A percentile compares a stretch with the other conserved stretches of the same genome.
These are phyloP conservation scores for Ramazzottius varieornatus DNA, from an alignment of 2,888 invertebrate species.

Conservation along the genomic window DNA sequence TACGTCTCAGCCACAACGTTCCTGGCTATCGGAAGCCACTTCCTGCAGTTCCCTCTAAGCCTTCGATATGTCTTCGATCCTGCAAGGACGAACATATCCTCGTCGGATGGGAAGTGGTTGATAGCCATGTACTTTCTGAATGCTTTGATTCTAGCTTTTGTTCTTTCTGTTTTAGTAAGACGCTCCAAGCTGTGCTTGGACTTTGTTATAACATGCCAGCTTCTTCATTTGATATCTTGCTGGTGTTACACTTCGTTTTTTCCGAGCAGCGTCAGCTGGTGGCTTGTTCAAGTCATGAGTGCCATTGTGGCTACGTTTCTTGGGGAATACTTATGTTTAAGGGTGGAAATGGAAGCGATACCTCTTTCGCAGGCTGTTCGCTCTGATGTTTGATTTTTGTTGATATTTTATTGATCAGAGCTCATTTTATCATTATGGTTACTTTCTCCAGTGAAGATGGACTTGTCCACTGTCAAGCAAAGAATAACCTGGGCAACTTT, in stretches of 20 bases:
- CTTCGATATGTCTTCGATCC: background rate
- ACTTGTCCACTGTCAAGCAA: no score
- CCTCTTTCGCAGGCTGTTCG: background rate
- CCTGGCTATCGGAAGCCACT: background rate
- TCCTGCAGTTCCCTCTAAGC: background rate
- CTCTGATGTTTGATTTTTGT: no score
- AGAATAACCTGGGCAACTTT: no score
- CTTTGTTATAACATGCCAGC: background rate
- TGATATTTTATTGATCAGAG: no score
- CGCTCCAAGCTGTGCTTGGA: conserved; percentile 1
- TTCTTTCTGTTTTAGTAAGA: background rate
- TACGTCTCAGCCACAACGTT: background rate
- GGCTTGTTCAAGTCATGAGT: background rate
- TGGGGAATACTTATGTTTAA: background rate
- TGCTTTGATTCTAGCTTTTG: background rate
- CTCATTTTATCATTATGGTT: no score
- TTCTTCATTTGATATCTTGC: background rate
- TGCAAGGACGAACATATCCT: background rate
- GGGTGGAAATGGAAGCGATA: background rate
- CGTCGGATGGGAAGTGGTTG: background rate
- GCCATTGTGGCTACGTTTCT: background rate
- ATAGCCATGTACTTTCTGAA: background rate
- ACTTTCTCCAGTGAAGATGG: no score
- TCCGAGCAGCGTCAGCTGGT: background rate
- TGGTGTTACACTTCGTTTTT: background rate